Conservation (phyloP, 2,113 vertebrate genomes). For the Tonatia bakeri region DNA sequence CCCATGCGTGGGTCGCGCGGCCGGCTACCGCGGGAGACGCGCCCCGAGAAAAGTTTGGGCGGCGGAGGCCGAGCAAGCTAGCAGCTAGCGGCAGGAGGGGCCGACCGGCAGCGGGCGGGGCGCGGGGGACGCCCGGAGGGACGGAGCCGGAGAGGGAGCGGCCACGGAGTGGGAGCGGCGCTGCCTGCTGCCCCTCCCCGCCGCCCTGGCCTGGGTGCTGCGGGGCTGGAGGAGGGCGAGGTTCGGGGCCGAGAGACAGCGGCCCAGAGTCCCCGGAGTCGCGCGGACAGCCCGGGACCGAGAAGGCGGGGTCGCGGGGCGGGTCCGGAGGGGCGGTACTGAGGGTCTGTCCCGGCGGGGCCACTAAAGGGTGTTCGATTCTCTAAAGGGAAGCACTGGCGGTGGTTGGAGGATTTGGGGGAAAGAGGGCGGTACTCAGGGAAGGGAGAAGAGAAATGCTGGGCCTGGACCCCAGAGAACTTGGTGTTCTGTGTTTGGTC, state of each 20-base stretch:
- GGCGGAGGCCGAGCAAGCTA: constrained; percentile 48
- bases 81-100: constrained; percentile 45
- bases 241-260: not conserved
- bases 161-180: constrained; percentile 51
- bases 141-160: constrained; percentile 32
- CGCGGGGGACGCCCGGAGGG: constrained; percentile 47
- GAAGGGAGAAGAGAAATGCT: not conserved
- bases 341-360: not conserved
- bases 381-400: not conserved
- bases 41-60: constrained; percentile 73
- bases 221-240: not conserved
- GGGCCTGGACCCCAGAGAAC: not conserved
- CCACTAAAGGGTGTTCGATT: not conserved
- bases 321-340: not conserved
- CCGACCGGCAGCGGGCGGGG: constrained; percentile 44
- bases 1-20: constrained; percentile 48
- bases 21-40: constrained; percentile 42
- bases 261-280: not conserved
- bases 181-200: constrained; percentile 44
- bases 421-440: not conserved
- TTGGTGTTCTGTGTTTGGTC: not conserved
- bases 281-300: not conserved
- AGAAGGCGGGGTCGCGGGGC: not conserved
- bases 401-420: not conserved
- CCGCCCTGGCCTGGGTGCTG: not conserved